Base-by-base conservation (phyloP, 2,113 vertebrate species). In the Eublepharis macularius region DNA sequence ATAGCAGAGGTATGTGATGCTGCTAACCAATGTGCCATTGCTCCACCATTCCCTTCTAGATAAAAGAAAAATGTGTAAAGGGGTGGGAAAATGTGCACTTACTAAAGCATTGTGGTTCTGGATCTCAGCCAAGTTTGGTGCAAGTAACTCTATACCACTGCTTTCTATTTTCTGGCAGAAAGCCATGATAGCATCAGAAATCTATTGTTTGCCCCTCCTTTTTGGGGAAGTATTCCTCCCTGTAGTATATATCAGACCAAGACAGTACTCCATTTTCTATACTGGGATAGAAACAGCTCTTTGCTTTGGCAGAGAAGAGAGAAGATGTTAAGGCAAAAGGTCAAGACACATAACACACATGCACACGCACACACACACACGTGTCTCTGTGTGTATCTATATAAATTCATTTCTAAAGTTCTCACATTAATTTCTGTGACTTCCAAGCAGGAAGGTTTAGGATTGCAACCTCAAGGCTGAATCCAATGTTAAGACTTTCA, bases 71-170 rank as follows among this genome's bases (percentile, higher is more conserved):
- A 82, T 19, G 21, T 73, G 19, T 70, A 29, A 12, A 26, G 49
- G 1, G 17, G 54, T 3, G 14, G 1, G 36, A 24, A 82, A 72
- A 43, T 7, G 17, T 34, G 32, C 19, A 72, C 83, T 85, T 85
- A 85, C 83, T 85, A 47, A 72, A 79, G n/a, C 83, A 85, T 72
- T 36, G 36, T 45, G 83, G 83, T 79, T 85, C 65, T 78, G 83
- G 75, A 34, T 85, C 76, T 75, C 83, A 85, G 34, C 76, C 83
- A 70, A 57, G 4, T 11, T 19, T 45, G 49, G 65, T 78, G 74
- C 83, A 85, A 17, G 6, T 70, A 57, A 70, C 69, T 69, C 16
- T 70, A 41, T 78, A 26, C 83, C 83, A 85, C 1, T 34, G 5
- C 36, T 85, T 70, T 78, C 43, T 78, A 70, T 85, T 85, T 69